Evolutionary conservation across 2,797 vertebrate species (phyloP).

Genomic region (Odontamblyopus rebecca): DNA sequence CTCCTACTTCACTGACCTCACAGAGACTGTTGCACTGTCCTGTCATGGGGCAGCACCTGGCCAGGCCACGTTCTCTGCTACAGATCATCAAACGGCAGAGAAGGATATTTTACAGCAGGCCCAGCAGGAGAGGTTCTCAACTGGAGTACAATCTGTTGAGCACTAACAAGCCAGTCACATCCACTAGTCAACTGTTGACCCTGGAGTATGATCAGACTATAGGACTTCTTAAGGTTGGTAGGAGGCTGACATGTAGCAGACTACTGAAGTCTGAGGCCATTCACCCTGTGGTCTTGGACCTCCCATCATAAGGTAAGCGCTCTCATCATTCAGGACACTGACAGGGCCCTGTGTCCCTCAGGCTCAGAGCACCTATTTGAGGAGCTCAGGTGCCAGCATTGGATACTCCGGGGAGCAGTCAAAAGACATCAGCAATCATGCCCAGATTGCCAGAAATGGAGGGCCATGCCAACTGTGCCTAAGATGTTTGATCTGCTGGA

Average conservation of each 20-base stretch:
- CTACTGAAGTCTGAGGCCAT: neutral
- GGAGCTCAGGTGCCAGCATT: neutral
- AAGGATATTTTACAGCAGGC: neutral
- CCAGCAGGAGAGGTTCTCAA: neutral
- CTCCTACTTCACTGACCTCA: neutral
- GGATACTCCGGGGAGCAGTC: neutral
- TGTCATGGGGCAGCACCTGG: neutral
- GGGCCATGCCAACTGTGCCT: neutral
- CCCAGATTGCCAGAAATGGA: neutral
- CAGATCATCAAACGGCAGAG: neutral
- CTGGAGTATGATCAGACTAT: neutral
- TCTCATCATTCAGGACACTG: neutral
- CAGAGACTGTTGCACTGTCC: neutral
- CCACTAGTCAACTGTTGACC: neutral
- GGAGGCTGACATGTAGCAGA: neutral
- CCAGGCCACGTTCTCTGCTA: neutral
- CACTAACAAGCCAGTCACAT: constrained; percentile 2
- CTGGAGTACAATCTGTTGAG: neutral
- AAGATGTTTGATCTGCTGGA: no score
- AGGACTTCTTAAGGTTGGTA: neutral
- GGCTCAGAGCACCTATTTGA: neutral
- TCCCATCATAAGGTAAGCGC: neutral
- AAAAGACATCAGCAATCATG: neutral
- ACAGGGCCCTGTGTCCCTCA: neutral
- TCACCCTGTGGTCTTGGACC: neutral